Percentiles rank a stretch among this genome's conserved stretches.
Conservation (phyloP, 2,888 invertebrate species). For the Allygus modestus region DNA sequence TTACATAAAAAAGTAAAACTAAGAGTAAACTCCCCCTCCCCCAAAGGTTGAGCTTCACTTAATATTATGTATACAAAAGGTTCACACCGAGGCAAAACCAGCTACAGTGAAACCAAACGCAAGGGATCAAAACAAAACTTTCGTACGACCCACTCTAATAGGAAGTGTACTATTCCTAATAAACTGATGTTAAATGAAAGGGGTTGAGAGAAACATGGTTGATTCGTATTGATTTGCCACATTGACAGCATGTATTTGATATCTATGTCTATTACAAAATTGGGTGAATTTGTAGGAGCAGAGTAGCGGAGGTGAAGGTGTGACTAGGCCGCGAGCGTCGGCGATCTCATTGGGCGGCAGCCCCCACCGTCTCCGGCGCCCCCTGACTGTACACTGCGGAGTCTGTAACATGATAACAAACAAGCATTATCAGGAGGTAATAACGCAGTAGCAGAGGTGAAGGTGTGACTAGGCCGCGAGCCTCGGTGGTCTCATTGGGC, state of each 20-base stretch:
- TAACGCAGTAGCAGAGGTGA: slow-evolving; percentile 1
- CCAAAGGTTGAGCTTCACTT: slow-evolving; percentile 35
- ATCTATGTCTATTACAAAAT: slow-evolving; percentile 33
- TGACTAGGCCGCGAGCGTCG: not conserved
- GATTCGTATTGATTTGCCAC: slow-evolving; percentile 24
- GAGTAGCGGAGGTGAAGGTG: slow-evolving; percentile 4
- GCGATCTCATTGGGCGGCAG: slow-evolving; percentile 31
- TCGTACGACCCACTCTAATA: not conserved
- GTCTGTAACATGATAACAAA: slow-evolving; percentile 4
- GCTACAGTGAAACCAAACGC: not conserved
- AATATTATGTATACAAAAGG: slow-evolving; percentile 4
- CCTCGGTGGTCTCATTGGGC: slow-evolving; percentile 26
- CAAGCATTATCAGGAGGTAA: not conserved
- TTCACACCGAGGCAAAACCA: not conserved
- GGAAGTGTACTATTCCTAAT: not conserved
- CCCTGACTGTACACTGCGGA: not conserved
- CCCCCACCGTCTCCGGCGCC: not conserved
- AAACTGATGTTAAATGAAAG: not conserved
- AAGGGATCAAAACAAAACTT: not conserved
- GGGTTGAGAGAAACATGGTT: slow-evolving; percentile 35
- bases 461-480: not conserved
- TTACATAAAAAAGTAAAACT: no score
- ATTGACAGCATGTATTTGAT: slow-evolving; percentile 16
- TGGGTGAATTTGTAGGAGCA: slow-evolving; percentile 25
- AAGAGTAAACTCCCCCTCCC: slow-evolving; percentile 33